Evolutionary conservation across 2,888 invertebrate species (phyloP).

Genomic region (Leucania comma): DNA sequence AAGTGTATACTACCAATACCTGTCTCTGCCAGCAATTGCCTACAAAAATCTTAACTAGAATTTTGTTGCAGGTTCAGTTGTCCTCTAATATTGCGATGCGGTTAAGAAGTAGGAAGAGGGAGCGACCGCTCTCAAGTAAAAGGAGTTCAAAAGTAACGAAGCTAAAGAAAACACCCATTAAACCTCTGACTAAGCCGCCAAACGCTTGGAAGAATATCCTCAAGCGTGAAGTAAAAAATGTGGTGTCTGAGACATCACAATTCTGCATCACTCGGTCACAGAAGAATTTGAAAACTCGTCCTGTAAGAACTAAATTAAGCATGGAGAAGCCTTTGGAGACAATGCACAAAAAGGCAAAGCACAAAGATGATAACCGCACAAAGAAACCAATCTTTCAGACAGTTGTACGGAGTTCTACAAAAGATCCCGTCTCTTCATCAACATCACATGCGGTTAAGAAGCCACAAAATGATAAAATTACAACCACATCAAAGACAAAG

Average conservation of each 20-base stretch:
- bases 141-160: constrained; percentile 78
- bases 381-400: constrained; percentile 88
- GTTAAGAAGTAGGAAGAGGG: constrained; percentile 92
- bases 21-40: too few relatives aligned
- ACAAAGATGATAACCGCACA: constrained; percentile 76
- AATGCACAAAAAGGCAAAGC: constrained; percentile 77
- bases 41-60: neutral
- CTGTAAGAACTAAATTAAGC: constrained; percentile 81
- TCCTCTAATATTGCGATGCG: constrained; percentile 90
- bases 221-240: constrained; percentile 83
- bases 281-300: constrained; percentile 81
- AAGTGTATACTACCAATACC: too few relatives aligned
- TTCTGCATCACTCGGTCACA: constrained; percentile 83
- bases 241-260: constrained; percentile 72
- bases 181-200: constrained; percentile 73
- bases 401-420: constrained; percentile 81
- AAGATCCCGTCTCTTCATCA: constrained; percentile 81
- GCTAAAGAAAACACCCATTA: constrained; percentile 76
- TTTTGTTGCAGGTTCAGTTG: constrained; percentile 76
- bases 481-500: constrained; percentile 79
- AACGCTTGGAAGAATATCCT: constrained; percentile 83
- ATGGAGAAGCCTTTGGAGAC: constrained; percentile 84
- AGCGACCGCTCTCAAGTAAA: constrained; percentile 89
- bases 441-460: constrained; percentile 70
- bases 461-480: constrained; percentile 79